Evolutionary conservation across 2,797 vertebrate species (phyloP), one percentile per base, ranked within the genome.

Genomic region (Lagocephalus sceleratus): DNA sequence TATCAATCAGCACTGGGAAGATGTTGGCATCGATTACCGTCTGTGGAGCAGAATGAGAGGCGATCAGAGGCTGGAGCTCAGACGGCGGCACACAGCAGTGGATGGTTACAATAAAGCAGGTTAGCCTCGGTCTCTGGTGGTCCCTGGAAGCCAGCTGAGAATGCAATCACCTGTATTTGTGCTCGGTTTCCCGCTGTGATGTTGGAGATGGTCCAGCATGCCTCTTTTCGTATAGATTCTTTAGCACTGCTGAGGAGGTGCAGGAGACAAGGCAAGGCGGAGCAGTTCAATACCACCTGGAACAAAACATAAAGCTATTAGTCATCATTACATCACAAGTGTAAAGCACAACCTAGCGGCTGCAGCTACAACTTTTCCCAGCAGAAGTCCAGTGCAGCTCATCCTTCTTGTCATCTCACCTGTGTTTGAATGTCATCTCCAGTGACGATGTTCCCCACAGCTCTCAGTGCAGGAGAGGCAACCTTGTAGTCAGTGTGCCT

Each of bases 401-500:
- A 15, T 21, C 12, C 20, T 20, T 22, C 41, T 3, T 16, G 11
- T 1, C 3, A 46, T 15, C 52, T 64, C 53, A 97, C 97, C 93
- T 99, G 97, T 60, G 97, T 99, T 80, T 99, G 97, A 79, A 98
- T 96, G 83, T 99, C 97, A 21, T 99, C 96, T 46, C 97, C 97
- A 0, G 97, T 99, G 67, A 99, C 96, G 8, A 99, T 99, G 85
- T 99, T 99, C 67, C 97, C 97, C 1, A 99, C 97, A 0, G 97
- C 97, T 87, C 97, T 90, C 54, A 99, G 71, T 15, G 97, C 94
- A 29, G 97, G 97, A 22, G 97, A 99, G 23, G 95, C 97, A 81
- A 99, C 97, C 88, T 98, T 99, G 81, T 96, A 97, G 83, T 99
- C 96, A 0, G 95, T 95, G 89, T 99, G 95, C 97, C 97, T 99